Conservation (phyloP, 2,888 invertebrate species). For the Notodonta ziczac region DNA sequence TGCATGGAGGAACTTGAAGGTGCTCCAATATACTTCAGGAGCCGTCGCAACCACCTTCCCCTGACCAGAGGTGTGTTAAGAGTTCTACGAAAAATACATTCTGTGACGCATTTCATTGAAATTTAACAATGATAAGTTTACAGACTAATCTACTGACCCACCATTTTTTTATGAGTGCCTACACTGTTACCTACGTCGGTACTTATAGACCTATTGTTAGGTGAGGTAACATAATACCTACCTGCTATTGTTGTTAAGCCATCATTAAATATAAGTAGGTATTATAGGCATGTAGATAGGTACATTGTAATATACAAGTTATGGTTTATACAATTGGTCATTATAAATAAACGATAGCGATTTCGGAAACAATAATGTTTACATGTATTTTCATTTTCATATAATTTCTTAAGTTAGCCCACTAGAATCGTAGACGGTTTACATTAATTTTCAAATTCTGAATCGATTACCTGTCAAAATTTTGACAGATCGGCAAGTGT, state of each 20-base stretch:
- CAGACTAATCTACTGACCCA: too few relatives aligned
- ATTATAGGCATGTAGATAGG: background rate
- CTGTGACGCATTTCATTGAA: too few relatives aligned
- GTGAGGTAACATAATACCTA: background rate
- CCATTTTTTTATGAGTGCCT: too few relatives aligned
- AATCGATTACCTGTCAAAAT: slow-evolving; percentile 27
- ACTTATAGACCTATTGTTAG: background rate
- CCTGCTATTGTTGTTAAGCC: background rate
- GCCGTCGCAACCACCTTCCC: too few relatives aligned
- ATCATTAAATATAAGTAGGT: background rate
- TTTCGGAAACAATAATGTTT: background rate
- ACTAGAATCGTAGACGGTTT: slow-evolving; percentile 10
- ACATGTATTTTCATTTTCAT: background rate
- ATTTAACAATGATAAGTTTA: too few relatives aligned
- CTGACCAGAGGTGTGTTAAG: too few relatives aligned
- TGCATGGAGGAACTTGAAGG: too few relatives aligned
- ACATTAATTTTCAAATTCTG: slow-evolving; percentile 3
- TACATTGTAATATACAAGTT: too few relatives aligned
- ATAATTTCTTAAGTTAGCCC: slow-evolving; percentile 1
- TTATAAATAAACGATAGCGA: background rate
- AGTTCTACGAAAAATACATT: too few relatives aligned
- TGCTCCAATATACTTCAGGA: too few relatives aligned
- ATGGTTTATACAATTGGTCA: too few relatives aligned
- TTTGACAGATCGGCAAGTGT: slow-evolving; percentile 22
- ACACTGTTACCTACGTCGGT: too few relatives aligned